Evolutionary conservation across 2,797 vertebrate species (phyloP).

Genomic region (Arremon brunneinucha): DNA sequence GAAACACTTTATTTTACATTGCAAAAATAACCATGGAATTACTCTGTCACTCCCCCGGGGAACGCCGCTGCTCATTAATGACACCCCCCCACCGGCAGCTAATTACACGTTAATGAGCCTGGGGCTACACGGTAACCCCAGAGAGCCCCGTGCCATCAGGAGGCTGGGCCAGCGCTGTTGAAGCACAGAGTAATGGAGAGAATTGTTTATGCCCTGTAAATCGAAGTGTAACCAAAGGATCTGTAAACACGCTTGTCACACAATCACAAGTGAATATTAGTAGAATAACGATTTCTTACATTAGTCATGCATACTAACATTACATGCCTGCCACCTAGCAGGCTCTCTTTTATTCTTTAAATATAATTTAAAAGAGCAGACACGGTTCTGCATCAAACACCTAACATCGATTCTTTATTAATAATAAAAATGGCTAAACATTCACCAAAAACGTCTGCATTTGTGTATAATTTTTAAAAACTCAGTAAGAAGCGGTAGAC

Average conservation of each 20-base stretch:
- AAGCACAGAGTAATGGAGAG: conserved; percentile 78
- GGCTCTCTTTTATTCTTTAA: conserved; percentile 89
- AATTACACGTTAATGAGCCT: conserved; percentile 71
- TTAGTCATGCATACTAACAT: conserved; percentile 97
- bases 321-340: conserved; percentile 89
- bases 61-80: conserved; percentile 65
- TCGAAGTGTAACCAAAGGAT: conserved; percentile 84
- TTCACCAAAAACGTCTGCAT: conserved; percentile 92
- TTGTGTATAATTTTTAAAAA: conserved; percentile 93
- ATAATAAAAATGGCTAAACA: conserved; percentile 95
- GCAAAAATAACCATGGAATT: conserved; percentile 85
- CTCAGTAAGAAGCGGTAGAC: conserved; percentile 83
- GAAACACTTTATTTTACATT: conserved; percentile 84
- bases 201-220: conserved; percentile 83
- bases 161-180: conserved; percentile 66
- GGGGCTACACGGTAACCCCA: conserved; percentile 79
- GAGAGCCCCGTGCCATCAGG: conserved; percentile 64
- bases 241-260: conserved; percentile 99
- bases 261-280: conserved; percentile 95
- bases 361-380: conserved; percentile 88
- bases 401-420: conserved; percentile 91
- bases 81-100: conserved; percentile 70
- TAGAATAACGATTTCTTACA: conserved; percentile 84
- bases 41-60: conserved; percentile 79
- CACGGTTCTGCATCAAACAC: conserved; percentile 84